phyloP scores from a whole-genome alignment of 2,113 vertebrate species.

The Theristicus caerulescens region DNA sequence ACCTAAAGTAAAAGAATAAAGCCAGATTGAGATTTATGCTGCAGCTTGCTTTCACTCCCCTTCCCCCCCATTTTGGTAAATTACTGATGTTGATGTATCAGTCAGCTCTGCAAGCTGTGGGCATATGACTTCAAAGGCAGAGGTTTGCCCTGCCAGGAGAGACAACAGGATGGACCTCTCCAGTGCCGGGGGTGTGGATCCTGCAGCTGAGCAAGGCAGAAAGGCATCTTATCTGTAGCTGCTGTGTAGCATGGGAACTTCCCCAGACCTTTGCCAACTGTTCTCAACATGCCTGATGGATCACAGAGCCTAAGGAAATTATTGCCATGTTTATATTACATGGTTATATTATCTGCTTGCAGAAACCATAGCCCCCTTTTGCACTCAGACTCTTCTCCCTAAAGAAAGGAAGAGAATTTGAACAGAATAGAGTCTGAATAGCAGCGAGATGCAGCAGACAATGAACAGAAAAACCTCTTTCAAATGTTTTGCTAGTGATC shows the following conservation, averaged over 20 bases:
- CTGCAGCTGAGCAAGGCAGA: slow-evolving; percentile 4
- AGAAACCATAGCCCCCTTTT: slow-evolving; percentile 2
- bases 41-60: neutral
- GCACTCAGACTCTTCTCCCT: neutral
- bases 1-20: slow-evolving; percentile 45
- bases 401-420: neutral
- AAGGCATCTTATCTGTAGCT: neutral
- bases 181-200: neutral
- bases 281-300: slow-evolving; percentile 8
- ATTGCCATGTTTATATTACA: slow-evolving; percentile 3
- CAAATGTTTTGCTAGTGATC: neutral
- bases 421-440: neutral
- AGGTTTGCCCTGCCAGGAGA: neutral
- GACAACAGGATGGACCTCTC: neutral
- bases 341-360: neutral
- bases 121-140: neutral
- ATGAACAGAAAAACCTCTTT: neutral
- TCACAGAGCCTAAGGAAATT: slow-evolving; percentile 29
- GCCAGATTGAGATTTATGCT: slow-evolving; percentile 26
- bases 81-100: neutral
- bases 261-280: slow-evolving; percentile 40
- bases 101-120: neutral
- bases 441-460: neutral
- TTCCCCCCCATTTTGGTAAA: neutral
- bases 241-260: neutral